phyloP scores from a whole-genome alignment of 2,888 invertebrate species.

The Trichogramma dendrolimi region DNA sequence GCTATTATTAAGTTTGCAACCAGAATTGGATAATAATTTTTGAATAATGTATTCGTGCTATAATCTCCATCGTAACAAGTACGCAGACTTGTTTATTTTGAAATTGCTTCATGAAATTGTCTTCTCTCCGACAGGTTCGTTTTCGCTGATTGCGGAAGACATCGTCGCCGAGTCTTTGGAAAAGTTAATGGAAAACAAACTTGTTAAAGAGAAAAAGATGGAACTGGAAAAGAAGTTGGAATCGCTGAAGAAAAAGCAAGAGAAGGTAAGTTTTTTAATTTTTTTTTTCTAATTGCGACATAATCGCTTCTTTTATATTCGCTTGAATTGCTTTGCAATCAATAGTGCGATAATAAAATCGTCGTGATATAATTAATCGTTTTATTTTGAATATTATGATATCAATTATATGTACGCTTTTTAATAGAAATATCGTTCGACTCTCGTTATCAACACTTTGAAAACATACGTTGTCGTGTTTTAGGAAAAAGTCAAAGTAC shows the following conservation, averaged over 20 bases:
- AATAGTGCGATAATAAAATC: no score
- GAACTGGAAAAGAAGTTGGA: constrained; percentile 88
- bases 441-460: no score
- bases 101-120: background rate
- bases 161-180: constrained; percentile 76
- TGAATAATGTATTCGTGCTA: no score
- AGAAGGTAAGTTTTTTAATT: constrained; percentile 55
- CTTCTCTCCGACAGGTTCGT: constrained; percentile 21
- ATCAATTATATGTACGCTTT: no score
- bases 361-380: no score
- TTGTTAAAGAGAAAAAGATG: constrained; percentile 74
- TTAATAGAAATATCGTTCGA: no score
- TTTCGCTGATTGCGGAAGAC: constrained; percentile 46
- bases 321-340: no score
- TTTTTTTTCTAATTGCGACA: background rate
- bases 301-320: no score
- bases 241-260: constrained; percentile 73
- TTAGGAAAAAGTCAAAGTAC: constrained; percentile 61
- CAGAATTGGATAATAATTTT: no score
- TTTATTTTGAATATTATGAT: no score
- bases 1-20: no score
- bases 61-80: background rate
- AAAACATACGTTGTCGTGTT: no score
- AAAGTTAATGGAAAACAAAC: constrained; percentile 74
- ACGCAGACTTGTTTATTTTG: background rate